Conservation (phyloP, 2,888 invertebrate species). For the Rhagonycha fulva region DNA sequence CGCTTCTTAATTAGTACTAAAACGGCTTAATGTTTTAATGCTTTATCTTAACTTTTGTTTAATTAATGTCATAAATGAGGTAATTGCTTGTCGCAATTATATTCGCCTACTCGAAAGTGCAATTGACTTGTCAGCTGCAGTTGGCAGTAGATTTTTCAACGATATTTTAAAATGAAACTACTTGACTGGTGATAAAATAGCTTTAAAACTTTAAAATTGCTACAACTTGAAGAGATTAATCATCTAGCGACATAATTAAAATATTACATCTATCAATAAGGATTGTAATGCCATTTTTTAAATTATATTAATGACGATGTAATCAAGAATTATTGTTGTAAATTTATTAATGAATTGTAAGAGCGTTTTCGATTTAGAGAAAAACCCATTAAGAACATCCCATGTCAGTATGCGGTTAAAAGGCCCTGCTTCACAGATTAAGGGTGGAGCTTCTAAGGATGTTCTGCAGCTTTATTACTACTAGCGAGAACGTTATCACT, state of each 20-base stretch:
- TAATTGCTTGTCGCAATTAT: conserved; percentile 14
- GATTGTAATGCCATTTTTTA: not conserved
- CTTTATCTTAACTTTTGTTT: conserved; percentile 4
- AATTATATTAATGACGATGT: not conserved
- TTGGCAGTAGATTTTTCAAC: conserved; percentile 7
- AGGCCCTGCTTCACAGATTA: conserved; percentile 35
- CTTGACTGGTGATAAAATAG: not conserved
- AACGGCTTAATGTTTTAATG: not conserved
- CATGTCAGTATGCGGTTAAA: conserved; percentile 36
- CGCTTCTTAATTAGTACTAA: conserved; percentile 3
- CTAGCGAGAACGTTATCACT: conserved; percentile 26
- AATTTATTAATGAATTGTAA: conserved; percentile 30
- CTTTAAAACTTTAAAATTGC: not conserved
- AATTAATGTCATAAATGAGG: conserved; percentile 9
- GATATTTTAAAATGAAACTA: not conserved
- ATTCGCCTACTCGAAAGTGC: not conserved
- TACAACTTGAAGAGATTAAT: not conserved
- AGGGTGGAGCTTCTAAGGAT: conserved; percentile 35
- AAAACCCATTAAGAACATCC: conserved; percentile 38
- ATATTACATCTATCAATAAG: not conserved
- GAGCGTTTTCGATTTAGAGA: conserved; percentile 30
- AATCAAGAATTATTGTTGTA: not conserved
- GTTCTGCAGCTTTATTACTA: conserved; percentile 39
- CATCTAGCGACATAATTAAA: not conserved
- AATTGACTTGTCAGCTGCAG: conserved; percentile 7